Evolutionary conservation across 2,797 vertebrate species (phyloP).

Genomic region (Alcedo atthis): DNA sequence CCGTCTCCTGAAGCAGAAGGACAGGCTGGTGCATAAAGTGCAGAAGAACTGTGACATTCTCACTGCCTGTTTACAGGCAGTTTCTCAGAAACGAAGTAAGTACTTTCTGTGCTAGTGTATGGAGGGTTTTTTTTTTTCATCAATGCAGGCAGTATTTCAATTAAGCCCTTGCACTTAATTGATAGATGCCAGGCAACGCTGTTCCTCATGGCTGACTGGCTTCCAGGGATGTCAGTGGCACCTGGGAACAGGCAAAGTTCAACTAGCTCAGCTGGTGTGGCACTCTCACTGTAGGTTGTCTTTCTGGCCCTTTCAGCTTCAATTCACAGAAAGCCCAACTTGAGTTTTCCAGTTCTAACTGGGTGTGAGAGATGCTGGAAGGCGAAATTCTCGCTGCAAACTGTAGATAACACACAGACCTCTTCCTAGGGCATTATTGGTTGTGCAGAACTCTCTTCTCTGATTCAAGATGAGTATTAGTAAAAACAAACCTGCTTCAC

Average conservation of each 20-base stretch:
- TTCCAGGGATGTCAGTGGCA: background rate
- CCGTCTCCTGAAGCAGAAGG: conserved; percentile 91
- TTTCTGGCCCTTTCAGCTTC: background rate
- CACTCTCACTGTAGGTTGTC: background rate
- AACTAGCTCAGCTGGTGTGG: background rate
- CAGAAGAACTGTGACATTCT: conserved; percentile 95
- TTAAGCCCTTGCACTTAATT: background rate
- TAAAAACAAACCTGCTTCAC: background rate
- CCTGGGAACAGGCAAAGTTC: background rate
- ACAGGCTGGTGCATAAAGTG: conserved; percentile 86
- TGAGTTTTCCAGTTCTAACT: background rate
- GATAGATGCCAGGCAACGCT: background rate
- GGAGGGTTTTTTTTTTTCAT: background rate
- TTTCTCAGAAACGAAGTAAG: conserved; percentile 95
- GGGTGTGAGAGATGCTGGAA: background rate
- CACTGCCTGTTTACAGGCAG: conserved; percentile 94
- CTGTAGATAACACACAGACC: background rate
- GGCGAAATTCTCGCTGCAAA: background rate
- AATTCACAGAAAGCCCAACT: background rate
- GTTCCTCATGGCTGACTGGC: background rate
- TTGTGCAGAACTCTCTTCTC: background rate
- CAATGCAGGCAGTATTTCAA: background rate
- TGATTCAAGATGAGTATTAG: background rate
- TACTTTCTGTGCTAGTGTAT: background rate
- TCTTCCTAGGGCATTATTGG: background rate